phyloP scores from a whole-genome alignment of 2,113 vertebrate genomes.

The Bujurquina vittata region DNA sequence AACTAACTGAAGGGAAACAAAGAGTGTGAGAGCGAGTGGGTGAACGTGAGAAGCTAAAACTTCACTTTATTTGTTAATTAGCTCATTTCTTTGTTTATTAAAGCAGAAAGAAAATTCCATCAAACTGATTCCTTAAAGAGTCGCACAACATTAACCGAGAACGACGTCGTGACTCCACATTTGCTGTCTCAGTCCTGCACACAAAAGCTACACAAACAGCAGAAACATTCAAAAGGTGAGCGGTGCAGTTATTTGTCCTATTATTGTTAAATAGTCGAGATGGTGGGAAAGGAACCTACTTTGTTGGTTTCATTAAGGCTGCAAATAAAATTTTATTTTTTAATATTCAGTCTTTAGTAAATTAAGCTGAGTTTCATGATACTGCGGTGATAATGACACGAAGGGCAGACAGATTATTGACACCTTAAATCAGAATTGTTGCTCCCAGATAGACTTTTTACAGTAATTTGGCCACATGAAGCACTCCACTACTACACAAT shows the following conservation, averaged over 20 bases:
- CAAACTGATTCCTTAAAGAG: not conserved
- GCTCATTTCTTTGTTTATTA: not conserved
- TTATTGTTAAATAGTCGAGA: not conserved
- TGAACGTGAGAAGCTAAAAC: conserved; percentile 19
- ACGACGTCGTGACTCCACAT: not conserved
- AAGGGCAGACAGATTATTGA: not conserved
- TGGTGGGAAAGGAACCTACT: not conserved
- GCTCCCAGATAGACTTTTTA: not conserved
- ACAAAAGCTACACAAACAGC: not conserved
- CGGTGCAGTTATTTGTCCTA: not conserved
- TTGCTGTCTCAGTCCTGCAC: not conserved
- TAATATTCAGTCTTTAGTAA: not conserved
- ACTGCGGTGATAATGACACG: no score
- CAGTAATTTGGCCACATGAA: not conserved
- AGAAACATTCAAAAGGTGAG: not conserved
- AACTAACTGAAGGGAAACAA: not conserved
- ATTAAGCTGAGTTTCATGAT: no score
- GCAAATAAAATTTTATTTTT: not conserved
- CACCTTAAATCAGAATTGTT: not conserved
- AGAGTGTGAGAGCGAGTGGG: conserved; percentile 31
- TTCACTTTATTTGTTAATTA: conserved; percentile 16
- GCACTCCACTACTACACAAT: not conserved
- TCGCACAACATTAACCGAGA: not conserved
- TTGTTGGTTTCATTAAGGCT: not conserved
- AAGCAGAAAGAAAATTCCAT: not conserved